A percentile compares a stretch with the other conserved stretches of the same genome.
phyloP scores from a whole-genome alignment of 2,797 vertebrate species.

The Pipistrellus kuhlii region DNA sequence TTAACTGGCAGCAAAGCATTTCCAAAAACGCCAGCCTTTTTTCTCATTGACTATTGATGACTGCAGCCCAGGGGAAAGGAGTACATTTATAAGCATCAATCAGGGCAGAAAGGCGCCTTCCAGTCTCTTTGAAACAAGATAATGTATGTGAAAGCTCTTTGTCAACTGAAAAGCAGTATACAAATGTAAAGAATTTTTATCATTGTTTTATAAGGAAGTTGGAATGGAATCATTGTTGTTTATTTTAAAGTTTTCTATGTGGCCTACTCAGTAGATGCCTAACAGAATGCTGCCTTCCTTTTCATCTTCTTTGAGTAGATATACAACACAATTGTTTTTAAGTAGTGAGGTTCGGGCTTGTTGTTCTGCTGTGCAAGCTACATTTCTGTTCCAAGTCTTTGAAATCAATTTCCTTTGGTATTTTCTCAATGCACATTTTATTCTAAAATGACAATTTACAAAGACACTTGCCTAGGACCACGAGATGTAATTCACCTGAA shows the following conservation, averaged over 20 bases:
- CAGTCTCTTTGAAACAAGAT: slow-evolving; percentile 78
- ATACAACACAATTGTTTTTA: slow-evolving; percentile 37
- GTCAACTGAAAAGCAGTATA: slow-evolving; percentile 76
- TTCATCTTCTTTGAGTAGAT: slow-evolving; percentile 28
- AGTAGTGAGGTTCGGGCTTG: background rate
- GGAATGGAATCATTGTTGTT: slow-evolving; percentile 64
- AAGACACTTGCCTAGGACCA: background rate
- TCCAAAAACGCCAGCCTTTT: slow-evolving; percentile 62
- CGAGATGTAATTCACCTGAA: slow-evolving; percentile 4
- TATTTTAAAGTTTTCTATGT: slow-evolving; percentile 68
- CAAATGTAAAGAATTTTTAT: slow-evolving; percentile 74
- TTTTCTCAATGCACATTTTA: slow-evolving; percentile 38
- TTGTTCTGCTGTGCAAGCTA: background rate
- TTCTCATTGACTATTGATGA: slow-evolving; percentile 81
- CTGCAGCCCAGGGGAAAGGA: slow-evolving; percentile 72
- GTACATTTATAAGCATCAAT: slow-evolving; percentile 78
- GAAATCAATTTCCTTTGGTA: slow-evolving; percentile 37
- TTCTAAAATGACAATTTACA: slow-evolving; percentile 47
- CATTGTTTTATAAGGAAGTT: slow-evolving; percentile 72
- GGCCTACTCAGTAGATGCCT: slow-evolving; percentile 23
- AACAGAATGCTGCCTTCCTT: slow-evolving; percentile 38
- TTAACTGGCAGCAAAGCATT: slow-evolving; percentile 74
- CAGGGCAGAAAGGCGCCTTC: slow-evolving; percentile 72
- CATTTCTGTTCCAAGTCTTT: slow-evolving; percentile 37
- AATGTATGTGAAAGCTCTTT: slow-evolving; percentile 81